Base-by-base conservation (phyloP, 2,113 vertebrate species). In the Lycaon pictus region DNA sequence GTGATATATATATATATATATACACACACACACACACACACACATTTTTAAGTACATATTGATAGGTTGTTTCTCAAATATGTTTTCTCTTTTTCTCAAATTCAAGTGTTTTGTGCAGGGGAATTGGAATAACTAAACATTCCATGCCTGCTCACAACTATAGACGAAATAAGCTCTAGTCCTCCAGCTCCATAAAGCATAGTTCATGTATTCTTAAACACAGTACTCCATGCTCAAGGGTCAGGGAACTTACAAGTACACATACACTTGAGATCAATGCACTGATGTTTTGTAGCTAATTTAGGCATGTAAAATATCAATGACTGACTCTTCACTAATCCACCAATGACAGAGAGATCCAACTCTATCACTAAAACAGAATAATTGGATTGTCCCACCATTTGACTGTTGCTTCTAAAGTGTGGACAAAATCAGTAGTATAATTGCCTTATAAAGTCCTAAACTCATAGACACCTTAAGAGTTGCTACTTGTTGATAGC, bases 221-320 rank as follows among this genome's bases (percentile, higher is more conserved):
- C 1, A 56, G 11, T 13, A 25, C 25, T 48, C 71, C 16, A 2
- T 63, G n/a, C 16, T 67, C 51, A 76, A 48, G 23, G 53, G 13
- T 29, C 37, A 71, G 17, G 17, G 29, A 92, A 90, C 10, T 55
- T 37, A 81, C 13, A 27, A 55, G 17, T 43, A 25, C 22, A 43
- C 3, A 27, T 12, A 62, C 7, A 37, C 27, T 29, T 81, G 48
- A 53, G 11, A 65, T 17, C 23, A 13, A 8, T 85, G 55, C 48
- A 27, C 27, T 83, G 87, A 53, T 48, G 10, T 71, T 87, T 85
- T 51, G 8, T 43, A 62, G 37, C 27, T 80, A 37, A n/a, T 58
- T 96, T 91, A 60, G 11, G 65, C 84, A 69, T 55, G 37, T 7
- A 88, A 83, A 80, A 37, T 80, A 88, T n/a, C 58, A 81, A 3